Conservation (phyloP, 2,797 vertebrate species). For the Vipera ursinii region DNA sequence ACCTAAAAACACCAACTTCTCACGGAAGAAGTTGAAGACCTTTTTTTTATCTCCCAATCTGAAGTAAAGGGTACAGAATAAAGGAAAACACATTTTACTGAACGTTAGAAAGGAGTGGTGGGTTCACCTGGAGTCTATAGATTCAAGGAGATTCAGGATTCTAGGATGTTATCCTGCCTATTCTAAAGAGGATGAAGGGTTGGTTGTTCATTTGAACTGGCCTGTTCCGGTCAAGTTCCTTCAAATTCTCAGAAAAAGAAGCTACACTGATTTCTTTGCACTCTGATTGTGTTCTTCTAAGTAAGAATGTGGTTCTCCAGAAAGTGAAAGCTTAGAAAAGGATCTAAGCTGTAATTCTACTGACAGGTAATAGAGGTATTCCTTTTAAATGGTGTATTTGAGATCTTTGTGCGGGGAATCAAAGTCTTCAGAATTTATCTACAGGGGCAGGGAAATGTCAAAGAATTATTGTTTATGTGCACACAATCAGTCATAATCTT, state of each 20-base stretch:
- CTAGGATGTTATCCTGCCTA: too few species aligned
- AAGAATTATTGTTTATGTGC: not conserved
- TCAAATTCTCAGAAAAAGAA: not conserved
- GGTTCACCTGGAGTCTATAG: too few species aligned
- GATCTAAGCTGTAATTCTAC: constrained; percentile 10
- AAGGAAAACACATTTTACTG: too few species aligned
- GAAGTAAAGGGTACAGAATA: too few species aligned
- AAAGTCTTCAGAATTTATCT: constrained; percentile 14
- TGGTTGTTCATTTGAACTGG: not conserved
- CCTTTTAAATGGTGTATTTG: constrained; percentile 14
- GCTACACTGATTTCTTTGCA: not conserved
- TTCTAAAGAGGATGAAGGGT: not conserved
- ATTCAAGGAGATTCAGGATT: too few species aligned
- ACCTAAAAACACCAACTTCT: too few species aligned
- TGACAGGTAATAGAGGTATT: not conserved
- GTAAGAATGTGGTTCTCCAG: not conserved
- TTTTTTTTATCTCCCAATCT: too few species aligned
- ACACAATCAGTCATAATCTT: not conserved
- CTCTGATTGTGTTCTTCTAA: not conserved
- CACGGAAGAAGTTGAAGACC: too few species aligned
- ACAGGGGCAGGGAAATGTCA: not conserved
- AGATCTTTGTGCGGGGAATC: not conserved
- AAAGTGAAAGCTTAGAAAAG: not conserved
- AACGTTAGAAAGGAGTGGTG: too few species aligned
- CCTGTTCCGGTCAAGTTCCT: not conserved